These are phyloP conservation scores for Catajapyx aquilonaris DNA, from an alignment of 1,140 invertebrate genomes.

Conservation along the genomic window DNA sequence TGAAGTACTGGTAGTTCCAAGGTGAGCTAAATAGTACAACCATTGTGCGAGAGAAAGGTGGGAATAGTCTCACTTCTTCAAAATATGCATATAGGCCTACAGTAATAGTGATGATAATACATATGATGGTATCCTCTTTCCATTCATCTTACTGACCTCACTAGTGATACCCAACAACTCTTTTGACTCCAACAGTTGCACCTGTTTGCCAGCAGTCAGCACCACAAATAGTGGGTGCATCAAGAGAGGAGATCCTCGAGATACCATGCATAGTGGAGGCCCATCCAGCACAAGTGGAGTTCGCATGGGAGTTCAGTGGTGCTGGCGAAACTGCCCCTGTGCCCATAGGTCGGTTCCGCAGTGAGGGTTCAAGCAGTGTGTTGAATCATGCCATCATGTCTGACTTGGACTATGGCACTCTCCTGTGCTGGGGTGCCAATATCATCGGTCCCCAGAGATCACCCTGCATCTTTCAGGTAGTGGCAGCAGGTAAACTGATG, in stretches of 20 bases:
- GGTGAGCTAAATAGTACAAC: too few species aligned
- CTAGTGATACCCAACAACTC: too few species aligned
- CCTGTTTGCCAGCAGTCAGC: conserved; percentile 15
- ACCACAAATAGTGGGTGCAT: conserved; percentile 34
- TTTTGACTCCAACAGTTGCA: conserved; percentile 11
- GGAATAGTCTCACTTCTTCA: too few species aligned
- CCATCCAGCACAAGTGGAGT: conserved; percentile 53
- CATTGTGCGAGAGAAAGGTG: too few species aligned
- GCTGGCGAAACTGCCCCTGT: conserved; percentile 59
- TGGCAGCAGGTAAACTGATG: conserved; percentile 40
- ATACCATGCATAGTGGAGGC: conserved; percentile 66
- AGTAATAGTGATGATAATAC: too few species aligned
- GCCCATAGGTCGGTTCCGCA: conserved; percentile 35
- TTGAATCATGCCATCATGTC: conserved; percentile 63
- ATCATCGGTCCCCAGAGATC: conserved; percentile 55
- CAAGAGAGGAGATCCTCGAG: conserved; percentile 62
- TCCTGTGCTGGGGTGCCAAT: conserved; percentile 65
- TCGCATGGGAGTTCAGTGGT: conserved; percentile 76
- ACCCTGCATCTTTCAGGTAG: conserved; percentile 64
- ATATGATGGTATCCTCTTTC: too few species aligned
- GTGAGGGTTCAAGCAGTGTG: conserved; percentile 41
- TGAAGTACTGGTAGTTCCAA: too few species aligned
- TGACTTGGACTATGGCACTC: conserved; percentile 69
- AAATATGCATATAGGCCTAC: too few species aligned
- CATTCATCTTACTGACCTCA: too few species aligned